Conservation (phyloP, 1,140 invertebrate genomes). For the Contarinia nasturtii region DNA sequence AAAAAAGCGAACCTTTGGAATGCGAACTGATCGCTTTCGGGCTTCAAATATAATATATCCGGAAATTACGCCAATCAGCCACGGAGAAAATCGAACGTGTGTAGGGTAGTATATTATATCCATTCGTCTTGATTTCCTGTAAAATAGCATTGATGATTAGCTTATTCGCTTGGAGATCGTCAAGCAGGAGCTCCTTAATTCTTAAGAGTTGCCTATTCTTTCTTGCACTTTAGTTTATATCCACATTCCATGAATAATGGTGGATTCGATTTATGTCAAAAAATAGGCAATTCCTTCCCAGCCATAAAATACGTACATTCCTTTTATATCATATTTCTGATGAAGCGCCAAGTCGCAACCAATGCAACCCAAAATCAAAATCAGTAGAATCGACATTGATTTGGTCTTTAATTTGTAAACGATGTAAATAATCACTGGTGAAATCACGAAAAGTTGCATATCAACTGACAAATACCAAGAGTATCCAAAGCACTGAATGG, state of each 20-base stretch:
- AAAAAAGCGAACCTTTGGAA: not conserved
- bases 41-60: constrained; percentile 12
- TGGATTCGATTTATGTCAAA: no score
- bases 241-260: no score
- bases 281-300: not conserved
- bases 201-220: no score
- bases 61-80: constrained; percentile 6
- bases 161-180: no score
- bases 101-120: no score
- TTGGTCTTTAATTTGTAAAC: constrained; percentile 35
- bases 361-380: constrained; percentile 10
- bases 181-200: no score
- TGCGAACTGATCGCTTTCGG: constrained; percentile 7
- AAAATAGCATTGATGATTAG: no score
- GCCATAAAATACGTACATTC: not conserved
- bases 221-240: no score
- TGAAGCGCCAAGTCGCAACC: no score
- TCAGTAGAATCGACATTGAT: constrained; percentile 8
- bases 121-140: no score
- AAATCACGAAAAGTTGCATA: constrained; percentile 62
- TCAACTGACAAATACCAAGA: constrained; percentile 79
- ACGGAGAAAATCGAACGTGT: not conserved
- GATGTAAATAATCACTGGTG: constrained; percentile 50
- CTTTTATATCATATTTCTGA: not conserved
- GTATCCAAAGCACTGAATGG: constrained; percentile 65